A percentile compares a stretch with the other conserved stretches of the same genome.
Evolutionary conservation across 2,888 invertebrate genomes (phyloP).

Genomic region (Maniola hyperantus): DNA sequence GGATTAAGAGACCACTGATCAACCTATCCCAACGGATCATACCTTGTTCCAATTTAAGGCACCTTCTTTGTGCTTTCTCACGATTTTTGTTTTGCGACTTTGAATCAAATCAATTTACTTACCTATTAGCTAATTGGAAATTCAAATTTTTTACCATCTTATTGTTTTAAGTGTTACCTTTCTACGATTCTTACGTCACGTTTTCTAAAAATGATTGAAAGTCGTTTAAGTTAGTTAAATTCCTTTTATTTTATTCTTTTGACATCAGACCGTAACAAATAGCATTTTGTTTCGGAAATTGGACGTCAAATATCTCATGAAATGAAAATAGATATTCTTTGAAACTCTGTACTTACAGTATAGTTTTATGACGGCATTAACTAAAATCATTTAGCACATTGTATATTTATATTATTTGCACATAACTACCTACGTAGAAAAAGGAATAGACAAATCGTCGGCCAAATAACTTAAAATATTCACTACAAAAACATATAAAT

Average conservation of each 20-base stretch:
- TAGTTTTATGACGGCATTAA: constrained; percentile 40
- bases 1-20: no score
- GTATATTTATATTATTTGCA: constrained; percentile 2
- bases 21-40: no score
- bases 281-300: constrained; percentile 59
- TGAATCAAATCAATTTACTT: no score
- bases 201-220: not conserved
- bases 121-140: no score
- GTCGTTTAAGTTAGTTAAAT: not conserved
- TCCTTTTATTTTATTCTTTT: constrained; percentile 11
- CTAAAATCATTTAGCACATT: constrained; percentile 21
- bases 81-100: no score
- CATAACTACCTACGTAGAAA: not conserved
- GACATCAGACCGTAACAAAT: constrained; percentile 18
- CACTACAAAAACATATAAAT: not conserved
- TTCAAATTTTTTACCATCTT: no score
- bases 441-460: not conserved
- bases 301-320: constrained; percentile 50
- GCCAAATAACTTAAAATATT: not conserved
- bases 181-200: not conserved
- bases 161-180: not conserved
- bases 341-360: constrained; percentile 42
- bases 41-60: no score
- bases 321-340: constrained; percentile 50
- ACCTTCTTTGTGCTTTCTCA: no score